Base-by-base conservation (phyloP, 2,797 vertebrate species). In the Clarias platycephalus region DNA sequence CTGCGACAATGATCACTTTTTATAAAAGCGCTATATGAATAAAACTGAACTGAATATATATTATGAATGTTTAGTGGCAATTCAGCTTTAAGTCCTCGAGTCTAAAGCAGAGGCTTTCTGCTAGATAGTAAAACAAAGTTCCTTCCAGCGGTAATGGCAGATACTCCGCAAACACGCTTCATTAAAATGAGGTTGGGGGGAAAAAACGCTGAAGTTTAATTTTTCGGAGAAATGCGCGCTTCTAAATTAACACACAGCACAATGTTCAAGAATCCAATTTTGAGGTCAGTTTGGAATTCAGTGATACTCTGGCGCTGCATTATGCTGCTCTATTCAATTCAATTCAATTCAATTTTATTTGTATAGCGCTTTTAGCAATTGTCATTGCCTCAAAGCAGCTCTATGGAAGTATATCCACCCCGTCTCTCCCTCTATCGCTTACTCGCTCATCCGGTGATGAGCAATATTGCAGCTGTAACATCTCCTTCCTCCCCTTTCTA, bases 391-490 rank as follows among this genome's bases (percentile, higher is more conserved):
- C n/a, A n/a, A n/a, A n/a, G n/a, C n/a, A n/a, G n/a, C n/a, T n/a
- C 26, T 66, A 9, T 80, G 63, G 67, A 74, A 53, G 40, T 68
- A 70, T 66, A 83, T 84, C 66, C 57, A 57, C 78, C 74, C 76
- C 70, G 55, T 34, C 31, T 57, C 68, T 70, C 70, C 44, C 68
- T 71, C 68, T 70, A 20, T 70, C 64, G 58, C 37, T 20, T 31
- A 37, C 44, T 58, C 74, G 1, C 86, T 70, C 44, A 55, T 86
- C 83, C 86, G 75, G 75, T 83, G 82, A 83, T 63, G 60, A 53
- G 70, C 82, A 84, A 37, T 75, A 77, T 64, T 83, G 86, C 22
- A 66, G 83, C 53, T 55, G 53, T 83, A 87, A 77, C 63, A 66
- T 57, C 53, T 74, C 74, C 80, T 80, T 12, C 82, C 66, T 49